Evolutionary conservation across 2,113 vertebrate genomes (phyloP).

Genomic region (Penelope pileata): DNA sequence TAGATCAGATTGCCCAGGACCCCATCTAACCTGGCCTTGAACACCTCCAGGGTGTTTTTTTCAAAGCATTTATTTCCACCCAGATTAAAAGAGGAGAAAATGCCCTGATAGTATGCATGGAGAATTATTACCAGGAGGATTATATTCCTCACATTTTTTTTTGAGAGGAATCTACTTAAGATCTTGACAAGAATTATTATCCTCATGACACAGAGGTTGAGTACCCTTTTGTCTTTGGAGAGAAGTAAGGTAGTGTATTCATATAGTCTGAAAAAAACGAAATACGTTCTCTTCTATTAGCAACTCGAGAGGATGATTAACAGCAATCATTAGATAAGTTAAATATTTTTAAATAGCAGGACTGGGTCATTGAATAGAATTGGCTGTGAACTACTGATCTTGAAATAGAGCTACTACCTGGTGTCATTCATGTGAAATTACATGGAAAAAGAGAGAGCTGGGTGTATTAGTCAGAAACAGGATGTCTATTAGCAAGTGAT

Average conservation of each 20-base stretch:
- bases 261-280: not conserved
- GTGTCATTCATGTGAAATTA: conserved; percentile 32
- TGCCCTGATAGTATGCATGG: not conserved
- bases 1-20: too few species aligned
- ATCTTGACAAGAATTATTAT: not conserved
- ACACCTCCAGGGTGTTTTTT: too few species aligned
- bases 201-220: not conserved
- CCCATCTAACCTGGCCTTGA: too few species aligned
- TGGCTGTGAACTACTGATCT: conserved; percentile 18
- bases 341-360: conserved; percentile 40
- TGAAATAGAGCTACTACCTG: conserved; percentile 7
- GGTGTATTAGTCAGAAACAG: not conserved
- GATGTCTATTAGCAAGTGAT: not conserved
- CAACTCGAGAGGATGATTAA: conserved; percentile 29
- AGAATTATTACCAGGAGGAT: not conserved
- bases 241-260: not conserved
- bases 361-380: not conserved
- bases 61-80: not conserved
- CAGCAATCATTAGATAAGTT: conserved; percentile 20
- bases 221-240: not conserved
- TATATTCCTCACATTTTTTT: not conserved
- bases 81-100: not conserved
- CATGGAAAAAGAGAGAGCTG: not conserved
- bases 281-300: conserved; percentile 32
- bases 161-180: not conserved